Base-by-base conservation (phyloP, 2,888 invertebrate genomes). In the Rhorus exstirpatorius region DNA sequence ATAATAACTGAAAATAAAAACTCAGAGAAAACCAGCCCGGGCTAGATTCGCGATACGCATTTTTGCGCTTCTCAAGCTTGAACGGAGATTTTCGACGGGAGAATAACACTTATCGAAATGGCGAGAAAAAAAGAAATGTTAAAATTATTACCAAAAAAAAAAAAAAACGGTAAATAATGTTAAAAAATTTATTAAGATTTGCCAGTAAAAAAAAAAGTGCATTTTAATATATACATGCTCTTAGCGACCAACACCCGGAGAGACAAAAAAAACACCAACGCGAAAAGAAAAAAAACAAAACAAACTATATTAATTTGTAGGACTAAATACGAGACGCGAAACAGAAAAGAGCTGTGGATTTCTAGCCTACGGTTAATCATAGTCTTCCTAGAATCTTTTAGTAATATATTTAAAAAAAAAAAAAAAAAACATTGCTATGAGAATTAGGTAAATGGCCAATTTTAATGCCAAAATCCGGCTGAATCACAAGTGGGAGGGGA, bases 341-440 rank as follows among this genome's bases (percentile, higher is more conserved):
- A 17, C 38, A 80, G 76, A 60, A 46, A 60, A 72, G 78, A 65
- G 55, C 71, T 87, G 84, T 86, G 71, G 63, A 87, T 85, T 88
- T 91, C 85, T 92, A 92, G 92, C 92, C 91, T 92, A 92, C 91
- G 90, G 86, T 92, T 92, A 91, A 92, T 92, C 92, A 92, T 92
- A 92, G 92, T 92, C 92, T 92, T 92, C 92, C 92, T 92, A 92
- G 92, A 90, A 87, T 88, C 86, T 87, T 86, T 87, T 74, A 83
- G 80, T 84, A 79, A 84, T 83, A 82, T 38, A 31, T 31, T 31
- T 31, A n/a, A n/a, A 31, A 31, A n/a, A 60, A 60, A 60, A 38
- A 14, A 68, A 38, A 49, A 51, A 81, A 84, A 79, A 86, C 86
- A 87, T 85, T 81, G 87, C 87, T 86, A 88, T 83, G 86, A 86